phyloP scores from a whole-genome alignment of 2,888 invertebrate species.

The Sminthurides aquaticus region DNA sequence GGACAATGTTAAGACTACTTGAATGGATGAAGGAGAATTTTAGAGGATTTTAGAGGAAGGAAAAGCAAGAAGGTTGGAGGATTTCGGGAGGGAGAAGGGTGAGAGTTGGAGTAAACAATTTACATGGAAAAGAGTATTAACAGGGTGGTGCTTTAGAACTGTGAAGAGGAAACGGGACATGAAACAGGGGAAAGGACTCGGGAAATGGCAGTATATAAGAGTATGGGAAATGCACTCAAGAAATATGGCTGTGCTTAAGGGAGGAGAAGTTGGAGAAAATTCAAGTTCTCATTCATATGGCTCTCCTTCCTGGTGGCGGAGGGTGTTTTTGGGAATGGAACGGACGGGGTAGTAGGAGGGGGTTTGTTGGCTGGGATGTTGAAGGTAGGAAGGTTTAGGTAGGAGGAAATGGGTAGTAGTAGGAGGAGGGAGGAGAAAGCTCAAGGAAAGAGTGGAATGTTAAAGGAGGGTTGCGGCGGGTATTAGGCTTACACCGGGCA shows the following conservation, averaged over 20 bases:
- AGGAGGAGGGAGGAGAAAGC: too few relatives aligned
- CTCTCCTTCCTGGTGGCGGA: too few relatives aligned
- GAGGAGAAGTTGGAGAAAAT: too few relatives aligned
- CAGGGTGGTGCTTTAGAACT: slow-evolving; percentile 1
- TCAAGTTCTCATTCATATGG: too few relatives aligned
- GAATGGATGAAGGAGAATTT: neutral
- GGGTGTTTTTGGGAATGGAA: too few relatives aligned
- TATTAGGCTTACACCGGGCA: neutral
- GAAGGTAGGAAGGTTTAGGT: too few relatives aligned
- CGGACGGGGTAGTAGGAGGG: too few relatives aligned
- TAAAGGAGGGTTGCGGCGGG: neutral
- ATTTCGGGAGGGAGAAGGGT: neutral
- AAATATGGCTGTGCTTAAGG: neutral
- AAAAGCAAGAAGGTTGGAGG: neutral
- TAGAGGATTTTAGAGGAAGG: neutral
- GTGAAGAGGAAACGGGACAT: neutral
- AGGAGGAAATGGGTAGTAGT: too few relatives aligned
- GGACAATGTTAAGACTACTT: neutral
- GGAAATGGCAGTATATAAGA: neutral
- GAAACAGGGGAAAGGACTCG: neutral
- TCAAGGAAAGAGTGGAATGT: neutral
- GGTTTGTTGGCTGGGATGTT: too few relatives aligned
- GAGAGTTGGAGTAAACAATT: slow-evolving; percentile 5
- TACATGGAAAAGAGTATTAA: slow-evolving; percentile 4
- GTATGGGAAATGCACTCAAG: neutral